phyloP scores from a whole-genome alignment of 2,113 vertebrate genomes.

The Paramormyrops kingsleyae region DNA sequence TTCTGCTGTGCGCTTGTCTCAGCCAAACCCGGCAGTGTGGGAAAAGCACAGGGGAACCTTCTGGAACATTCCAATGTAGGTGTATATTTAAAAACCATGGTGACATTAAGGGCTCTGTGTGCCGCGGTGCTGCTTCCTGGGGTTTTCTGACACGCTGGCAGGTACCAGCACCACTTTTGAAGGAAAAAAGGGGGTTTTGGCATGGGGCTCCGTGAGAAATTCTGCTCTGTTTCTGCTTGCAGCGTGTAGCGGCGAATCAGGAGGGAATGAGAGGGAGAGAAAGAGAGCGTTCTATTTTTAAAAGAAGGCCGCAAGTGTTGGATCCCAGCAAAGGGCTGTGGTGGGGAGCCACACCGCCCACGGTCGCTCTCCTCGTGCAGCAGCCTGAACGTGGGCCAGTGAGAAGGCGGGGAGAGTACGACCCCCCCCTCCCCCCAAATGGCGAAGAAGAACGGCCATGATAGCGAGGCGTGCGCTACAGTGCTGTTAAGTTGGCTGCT shows the following conservation, averaged over 20 bases:
- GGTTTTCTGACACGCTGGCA: background rate
- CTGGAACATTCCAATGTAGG: background rate
- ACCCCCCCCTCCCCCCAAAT: background rate
- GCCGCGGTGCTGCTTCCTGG: background rate
- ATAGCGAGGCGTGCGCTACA: background rate
- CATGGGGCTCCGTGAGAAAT: background rate
- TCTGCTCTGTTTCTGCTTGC: background rate
- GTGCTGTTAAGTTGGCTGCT: background rate
- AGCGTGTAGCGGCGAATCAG: background rate
- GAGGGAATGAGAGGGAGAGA: background rate
- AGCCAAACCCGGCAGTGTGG: background rate
- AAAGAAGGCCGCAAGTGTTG: slow-evolving; percentile 2
- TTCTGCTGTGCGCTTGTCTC: background rate
- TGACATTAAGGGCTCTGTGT: background rate
- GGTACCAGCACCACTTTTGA: background rate
- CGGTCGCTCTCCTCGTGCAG: background rate
- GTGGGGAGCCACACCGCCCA: slow-evolving; percentile 19
- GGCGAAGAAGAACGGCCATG: background rate
- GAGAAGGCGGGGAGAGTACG: background rate
- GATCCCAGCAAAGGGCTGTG: background rate
- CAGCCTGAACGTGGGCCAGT: slow-evolving; percentile 7
- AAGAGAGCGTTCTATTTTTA: background rate
- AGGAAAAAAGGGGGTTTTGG: background rate
- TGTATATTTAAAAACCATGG: background rate
- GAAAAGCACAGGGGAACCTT: background rate